Conservation (phyloP, 2,113 vertebrate species). For the Capra hircus region DNA sequence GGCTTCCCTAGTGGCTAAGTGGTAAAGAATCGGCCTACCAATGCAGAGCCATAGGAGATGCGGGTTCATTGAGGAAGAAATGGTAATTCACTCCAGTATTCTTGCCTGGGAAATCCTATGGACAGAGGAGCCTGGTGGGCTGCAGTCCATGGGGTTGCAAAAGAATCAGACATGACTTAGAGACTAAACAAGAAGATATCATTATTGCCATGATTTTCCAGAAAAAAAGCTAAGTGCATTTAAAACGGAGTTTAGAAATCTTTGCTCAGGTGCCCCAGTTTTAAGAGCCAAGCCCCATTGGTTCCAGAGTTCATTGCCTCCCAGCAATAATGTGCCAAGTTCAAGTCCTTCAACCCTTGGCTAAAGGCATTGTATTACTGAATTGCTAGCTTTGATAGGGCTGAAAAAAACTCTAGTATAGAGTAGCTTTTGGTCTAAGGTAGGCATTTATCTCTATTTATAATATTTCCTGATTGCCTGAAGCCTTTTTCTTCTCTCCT, state of each 20-base stretch:
- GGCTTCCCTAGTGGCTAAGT: background rate
- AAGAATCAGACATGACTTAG: background rate
- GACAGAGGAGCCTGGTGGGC: background rate
- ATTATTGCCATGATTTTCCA: background rate
- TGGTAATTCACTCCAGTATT: background rate
- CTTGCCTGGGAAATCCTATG: background rate
- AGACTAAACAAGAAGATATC: background rate
- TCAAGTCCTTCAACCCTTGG: conserved; percentile 13
- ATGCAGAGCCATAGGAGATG: background rate
- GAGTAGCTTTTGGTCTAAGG: background rate
- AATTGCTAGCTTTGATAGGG: background rate
- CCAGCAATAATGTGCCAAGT: background rate
- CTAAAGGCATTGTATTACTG: background rate
- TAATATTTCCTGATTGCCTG: conserved; percentile 15
- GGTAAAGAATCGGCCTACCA: background rate
- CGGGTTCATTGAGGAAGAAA: background rate
- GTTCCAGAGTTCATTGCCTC: background rate
- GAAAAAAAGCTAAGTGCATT: background rate
- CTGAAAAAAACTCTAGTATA: background rate
- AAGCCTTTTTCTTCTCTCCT: background rate
- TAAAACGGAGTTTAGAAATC: background rate
- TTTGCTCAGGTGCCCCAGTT: background rate
- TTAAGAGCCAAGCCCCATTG: background rate
- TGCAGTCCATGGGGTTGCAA: background rate
- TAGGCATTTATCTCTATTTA: background rate